Evolutionary conservation across 2,888 invertebrate species (phyloP), one percentile per base, ranked within the genome.

Genomic region (Orchesella flavescens): DNA sequence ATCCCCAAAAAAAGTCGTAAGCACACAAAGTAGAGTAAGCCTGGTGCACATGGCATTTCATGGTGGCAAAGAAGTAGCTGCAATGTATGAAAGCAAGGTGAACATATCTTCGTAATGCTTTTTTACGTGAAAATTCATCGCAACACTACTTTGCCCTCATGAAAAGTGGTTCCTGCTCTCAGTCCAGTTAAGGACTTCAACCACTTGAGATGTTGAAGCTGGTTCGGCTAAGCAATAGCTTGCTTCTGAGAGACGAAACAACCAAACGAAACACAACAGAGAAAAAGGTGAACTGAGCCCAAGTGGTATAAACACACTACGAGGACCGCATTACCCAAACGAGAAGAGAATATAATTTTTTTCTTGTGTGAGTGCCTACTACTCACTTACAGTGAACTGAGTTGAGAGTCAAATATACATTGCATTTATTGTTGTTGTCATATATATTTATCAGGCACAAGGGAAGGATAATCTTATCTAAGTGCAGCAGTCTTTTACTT

Each of bases 151-250:
- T 76, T 71, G 76, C 65, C 77, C 77, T 77, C 72, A 76, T 77
- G 83, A 72, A 83, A 83, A 77, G 72, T 83, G 53, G 76, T 73
- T 83, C 76, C 71, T 74, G 76, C 83, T 72, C 83, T 83, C 76
- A 83, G 83, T 83, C 83, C 83, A 83, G 76, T 65, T 83, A 77
- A 83, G 72, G 83, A 83, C 77, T 83, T 77, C 72, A 66, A 71
- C 75, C 76, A 82, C 82, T 78, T 78, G 59, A 78, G 69, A 75
- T 81, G 81, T 53, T 34, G 15, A n/a, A 55, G 71, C 34, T 34
- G 34, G 34, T 34, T 34, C 34, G 46, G 19, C 23, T 15, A 34
- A n/a, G 34, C 34, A 34, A 34, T n/a, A 34, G 34, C 34, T 34
- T 34, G 34, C 34, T n/a, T n/a, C n/a, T 34, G 34, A 34, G 34